Evolutionary conservation across 2,888 invertebrate species (phyloP), one percentile per base, ranked within the genome.

Genomic region (Terebella lapidaria): DNA sequence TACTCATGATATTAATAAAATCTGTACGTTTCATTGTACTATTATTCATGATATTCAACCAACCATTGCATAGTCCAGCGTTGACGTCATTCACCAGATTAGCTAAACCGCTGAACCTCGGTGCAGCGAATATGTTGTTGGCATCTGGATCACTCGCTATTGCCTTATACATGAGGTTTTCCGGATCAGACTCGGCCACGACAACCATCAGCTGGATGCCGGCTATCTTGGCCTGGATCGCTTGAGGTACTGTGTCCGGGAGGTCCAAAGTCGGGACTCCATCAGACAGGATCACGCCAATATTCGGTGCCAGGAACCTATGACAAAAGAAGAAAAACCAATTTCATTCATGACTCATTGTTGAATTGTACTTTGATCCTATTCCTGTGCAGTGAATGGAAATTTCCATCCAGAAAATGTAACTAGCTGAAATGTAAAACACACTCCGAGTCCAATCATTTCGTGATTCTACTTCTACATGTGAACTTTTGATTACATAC

Each of bases 221-320:
- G 22, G 42, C 30, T 28, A 59, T 54, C n/a, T 53, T 52, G 20
- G 30, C 42, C 26, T 58, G 24, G 45, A 60, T 60, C 3, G 75
- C 76, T 62, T 76, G 73, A 1, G 74, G 74, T 25, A 76, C 57
- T 3, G 75, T 76, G 24, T 70, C 62, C 25, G 67, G 62, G 29
- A 67, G 67, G 58, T 73, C 67, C 22, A 76, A 65, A 58, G 75
- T 75, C 0, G 76, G 74, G 47, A 72, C 68, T 1, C 75, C 75
- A 57, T 74, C 74, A 18, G 52, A 51, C 3, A 57, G 25, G 42
- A 49, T 18, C 10, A 35, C n/a, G 10, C 42, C 42, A n/a, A 35
- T 35, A 35, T 35, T n/a, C n/a, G n/a, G 10, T 10, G 42, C 42
- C 42, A 35, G n/a, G 10, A 35, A 35, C 10, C 10, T 35, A n/a